Conservation (phyloP, 2,113 vertebrate genomes). For the Bufo bufo region DNA sequence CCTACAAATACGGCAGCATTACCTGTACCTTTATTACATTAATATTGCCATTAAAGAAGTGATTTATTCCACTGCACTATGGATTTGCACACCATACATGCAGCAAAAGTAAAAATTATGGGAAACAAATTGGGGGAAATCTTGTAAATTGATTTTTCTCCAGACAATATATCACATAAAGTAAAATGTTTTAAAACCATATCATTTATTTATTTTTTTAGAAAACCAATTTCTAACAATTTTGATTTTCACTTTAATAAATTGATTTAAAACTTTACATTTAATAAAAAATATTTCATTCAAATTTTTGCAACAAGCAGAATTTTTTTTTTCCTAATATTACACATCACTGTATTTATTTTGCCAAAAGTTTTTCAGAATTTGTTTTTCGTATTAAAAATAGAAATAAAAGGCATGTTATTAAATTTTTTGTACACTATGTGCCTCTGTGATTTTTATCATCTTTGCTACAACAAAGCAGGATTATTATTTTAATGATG, state of each 20-base stretch:
- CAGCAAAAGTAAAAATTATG: background rate
- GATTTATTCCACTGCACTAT: background rate
- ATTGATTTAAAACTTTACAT: background rate
- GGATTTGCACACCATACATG: background rate
- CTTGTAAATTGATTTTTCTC: background rate
- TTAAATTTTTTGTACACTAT: background rate
- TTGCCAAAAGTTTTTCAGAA: background rate
- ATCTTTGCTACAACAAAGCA: constrained; percentile 11
- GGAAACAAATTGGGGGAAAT: background rate
- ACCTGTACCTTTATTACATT: constrained; percentile 29
- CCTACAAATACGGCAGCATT: background rate
- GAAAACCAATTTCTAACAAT: background rate
- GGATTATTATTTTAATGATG: constrained; percentile 42
- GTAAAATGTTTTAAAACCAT: no score
- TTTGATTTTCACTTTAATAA: background rate
- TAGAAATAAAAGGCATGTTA: background rate
- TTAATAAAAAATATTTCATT: background rate
- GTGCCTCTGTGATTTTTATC: background rate
- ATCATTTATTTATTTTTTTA: no score
- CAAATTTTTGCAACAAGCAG: background rate
- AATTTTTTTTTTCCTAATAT: no score
- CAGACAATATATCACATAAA: background rate
- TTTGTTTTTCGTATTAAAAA: constrained; percentile 2
- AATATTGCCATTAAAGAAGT: background rate
- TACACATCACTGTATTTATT: background rate